Evolutionary conservation across 1,140 invertebrate species (phyloP), one percentile per base, ranked within the genome.

Genomic region (Thalassaphorura encarpata): DNA sequence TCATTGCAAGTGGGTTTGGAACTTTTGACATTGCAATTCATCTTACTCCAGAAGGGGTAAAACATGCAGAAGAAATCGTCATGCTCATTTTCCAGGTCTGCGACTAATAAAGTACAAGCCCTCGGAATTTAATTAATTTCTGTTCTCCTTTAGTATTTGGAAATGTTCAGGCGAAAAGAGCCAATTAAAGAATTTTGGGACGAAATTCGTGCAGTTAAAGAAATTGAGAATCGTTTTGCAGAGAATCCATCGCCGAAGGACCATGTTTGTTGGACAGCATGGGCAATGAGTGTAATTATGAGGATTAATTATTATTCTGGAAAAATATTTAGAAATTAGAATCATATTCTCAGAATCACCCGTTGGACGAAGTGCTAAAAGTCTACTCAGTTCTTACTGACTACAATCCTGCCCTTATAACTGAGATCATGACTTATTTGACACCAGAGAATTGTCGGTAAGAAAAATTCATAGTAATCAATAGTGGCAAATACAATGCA

Each of bases 11-110:
- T 61, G 93, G 93, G 1, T 93, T 95, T 70, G 83, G 80, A 11
- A 93, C 94, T 72, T 95, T 97, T 71, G 81, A 79, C 28, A 78
- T 97, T 11, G 80, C 80, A 60, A 84, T 96, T 6, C 91, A 97
- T 74, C 75, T 98, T 24, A 96, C 92, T 0, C 86, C 93, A 70
- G 84, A 93, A 62, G 94, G 93, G 15, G 80, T 94, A 47, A 66
- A 73, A 3, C 86, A 92, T 68, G 74, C 84, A 0, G 85, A 95
- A 68, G 87, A 93, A 61, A 92, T 97, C 67, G 78, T 95, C 0
- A 74, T 78, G 24, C 71, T 92, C 43, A 76, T 87, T 3, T 97
- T 95, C 71, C 83, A 87, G 73, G 83, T 83, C 56, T 8, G 13
- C 16, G 23, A 13, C 26, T 27, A 8, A 28, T 55, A 21, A 42